phyloP scores from a whole-genome alignment of 2,113 vertebrate species.

The Marmota monax region DNA sequence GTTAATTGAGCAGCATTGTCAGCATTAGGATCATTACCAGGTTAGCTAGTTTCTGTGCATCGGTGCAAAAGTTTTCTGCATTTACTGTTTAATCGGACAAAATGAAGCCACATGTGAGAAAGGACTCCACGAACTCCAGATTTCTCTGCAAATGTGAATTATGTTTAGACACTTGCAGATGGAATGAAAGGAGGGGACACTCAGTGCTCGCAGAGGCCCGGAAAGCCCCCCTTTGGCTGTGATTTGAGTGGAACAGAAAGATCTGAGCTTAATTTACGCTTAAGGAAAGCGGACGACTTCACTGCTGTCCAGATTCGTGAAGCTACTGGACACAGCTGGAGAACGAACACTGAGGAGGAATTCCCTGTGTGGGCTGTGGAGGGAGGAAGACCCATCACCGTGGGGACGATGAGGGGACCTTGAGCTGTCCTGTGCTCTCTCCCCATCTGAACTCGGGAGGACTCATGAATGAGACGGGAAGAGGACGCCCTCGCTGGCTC shows the following conservation, averaged over 20 bases:
- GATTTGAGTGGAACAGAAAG: not conserved
- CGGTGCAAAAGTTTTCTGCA: not conserved
- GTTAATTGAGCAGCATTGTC: not conserved
- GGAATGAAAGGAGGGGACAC: rapidly evolving
- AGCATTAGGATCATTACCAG: rapidly evolving
- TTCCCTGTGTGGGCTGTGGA: not conserved
- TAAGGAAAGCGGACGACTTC: slow-evolving; percentile 50
- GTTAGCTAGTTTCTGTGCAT: not conserved
- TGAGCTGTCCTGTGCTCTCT: rapidly evolving
- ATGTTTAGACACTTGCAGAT: not conserved
- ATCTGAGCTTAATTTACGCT: slow-evolving; percentile 54
- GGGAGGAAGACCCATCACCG: not conserved
- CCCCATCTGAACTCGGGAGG: rapidly evolving
- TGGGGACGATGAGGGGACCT: rapidly evolving
- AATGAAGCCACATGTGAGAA: not conserved
- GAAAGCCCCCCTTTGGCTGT: not conserved
- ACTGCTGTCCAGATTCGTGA: slow-evolving; percentile 50
- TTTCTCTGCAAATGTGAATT: not conserved
- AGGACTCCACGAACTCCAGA: not conserved
- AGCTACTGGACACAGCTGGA: not conserved
- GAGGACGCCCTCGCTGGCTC: rapidly evolving
- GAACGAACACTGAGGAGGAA: not conserved
- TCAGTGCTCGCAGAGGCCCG: not conserved
- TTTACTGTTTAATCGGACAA: not conserved
- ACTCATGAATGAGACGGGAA: not conserved